Evolutionary conservation across 1,140 invertebrate genomes (phyloP).

Genomic region (Lamellibrachia luymesi): DNA sequence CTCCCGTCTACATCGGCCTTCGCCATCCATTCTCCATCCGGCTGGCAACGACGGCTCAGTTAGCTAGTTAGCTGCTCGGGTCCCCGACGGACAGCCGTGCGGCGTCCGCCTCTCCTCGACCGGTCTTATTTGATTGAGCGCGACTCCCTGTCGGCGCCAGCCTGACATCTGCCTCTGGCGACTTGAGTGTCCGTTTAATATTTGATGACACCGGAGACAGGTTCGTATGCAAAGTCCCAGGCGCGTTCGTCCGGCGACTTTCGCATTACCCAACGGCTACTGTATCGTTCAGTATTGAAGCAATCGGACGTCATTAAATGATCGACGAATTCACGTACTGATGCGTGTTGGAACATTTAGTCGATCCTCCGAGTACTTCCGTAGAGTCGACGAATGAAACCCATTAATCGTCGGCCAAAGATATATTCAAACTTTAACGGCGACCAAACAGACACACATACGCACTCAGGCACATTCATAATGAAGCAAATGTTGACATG

Average conservation of each 20-base stretch:
- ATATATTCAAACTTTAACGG: not conserved
- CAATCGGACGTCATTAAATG: not conserved
- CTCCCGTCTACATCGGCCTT: too few species aligned
- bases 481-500: not conserved
- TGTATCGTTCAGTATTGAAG: not conserved
- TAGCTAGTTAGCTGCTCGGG: not conserved
- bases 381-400: not conserved
- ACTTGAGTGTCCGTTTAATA: not conserved
- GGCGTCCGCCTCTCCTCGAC: not conserved
- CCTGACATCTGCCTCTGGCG: not conserved
- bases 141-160: not conserved
- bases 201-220: not conserved
- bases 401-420: not conserved
- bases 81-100: not conserved
- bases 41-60: not conserved
- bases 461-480: not conserved
- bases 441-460: not conserved
- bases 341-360: not conserved
- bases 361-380: not conserved
- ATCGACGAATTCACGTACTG: not conserved
- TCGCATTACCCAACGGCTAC: not conserved
- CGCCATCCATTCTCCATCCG: too few species aligned
- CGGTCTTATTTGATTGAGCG: not conserved
- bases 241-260: not conserved
- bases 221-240: not conserved